phyloP scores from a whole-genome alignment of 2,113 vertebrate genomes.

The Istiophorus platypterus region DNA sequence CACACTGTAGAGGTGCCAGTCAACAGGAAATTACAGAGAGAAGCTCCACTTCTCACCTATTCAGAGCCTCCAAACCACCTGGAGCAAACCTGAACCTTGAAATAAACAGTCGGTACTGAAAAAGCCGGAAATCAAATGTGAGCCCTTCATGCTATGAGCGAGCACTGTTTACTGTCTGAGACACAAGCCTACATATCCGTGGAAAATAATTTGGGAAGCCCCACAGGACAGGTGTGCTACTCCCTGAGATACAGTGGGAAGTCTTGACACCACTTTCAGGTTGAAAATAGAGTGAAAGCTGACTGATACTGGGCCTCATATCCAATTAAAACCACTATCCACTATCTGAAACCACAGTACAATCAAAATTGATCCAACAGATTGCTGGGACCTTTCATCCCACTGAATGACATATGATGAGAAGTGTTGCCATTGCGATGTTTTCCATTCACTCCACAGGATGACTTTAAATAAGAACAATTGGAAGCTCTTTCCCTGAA shows the following conservation, averaged over 20 bases:
- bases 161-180: background rate
- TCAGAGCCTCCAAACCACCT: background rate
- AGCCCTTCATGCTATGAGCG: background rate
- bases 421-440: background rate
- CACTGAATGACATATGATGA: background rate
- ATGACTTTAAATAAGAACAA: background rate
- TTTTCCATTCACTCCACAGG: background rate
- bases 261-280: background rate
- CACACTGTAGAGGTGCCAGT: background rate
- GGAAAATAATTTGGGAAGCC: background rate
- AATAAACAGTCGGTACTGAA: background rate
- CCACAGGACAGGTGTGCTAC: background rate
- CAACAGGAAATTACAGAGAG: background rate
- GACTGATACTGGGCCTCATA: slow-evolving; percentile 23
- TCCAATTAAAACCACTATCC: background rate
- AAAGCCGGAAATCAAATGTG: background rate
- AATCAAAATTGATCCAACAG: background rate
- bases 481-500: background rate
- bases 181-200: background rate
- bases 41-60: slow-evolving; percentile 9
- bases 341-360: background rate
- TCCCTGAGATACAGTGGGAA: background rate
- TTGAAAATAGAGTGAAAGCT: background rate
- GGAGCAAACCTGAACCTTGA: background rate
- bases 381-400: background rate